Percentiles rank a stretch among this genome's conserved stretches.
These are phyloP conservation scores for Macrosteles quadrilineatus DNA, from an alignment of 1,140 invertebrate species.

Conservation along the genomic window DNA sequence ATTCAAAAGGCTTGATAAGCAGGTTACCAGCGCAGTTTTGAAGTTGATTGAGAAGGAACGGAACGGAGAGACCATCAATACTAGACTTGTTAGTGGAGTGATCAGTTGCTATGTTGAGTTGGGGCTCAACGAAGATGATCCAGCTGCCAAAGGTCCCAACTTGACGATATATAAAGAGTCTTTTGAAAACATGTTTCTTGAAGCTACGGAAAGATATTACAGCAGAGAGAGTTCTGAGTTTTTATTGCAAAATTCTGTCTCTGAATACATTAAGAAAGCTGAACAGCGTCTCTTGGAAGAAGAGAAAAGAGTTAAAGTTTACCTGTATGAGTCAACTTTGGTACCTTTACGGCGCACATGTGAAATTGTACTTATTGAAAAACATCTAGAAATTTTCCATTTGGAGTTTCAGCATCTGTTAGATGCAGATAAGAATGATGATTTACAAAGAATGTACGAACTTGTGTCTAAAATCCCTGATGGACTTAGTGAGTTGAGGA, in stretches of 20 bases:
- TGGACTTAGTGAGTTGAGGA: constrained; percentile 86
- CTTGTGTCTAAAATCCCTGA: constrained; percentile 92
- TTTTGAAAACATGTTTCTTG: constrained; percentile 93
- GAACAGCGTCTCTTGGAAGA: constrained; percentile 92
- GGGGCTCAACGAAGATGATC: constrained; percentile 87
- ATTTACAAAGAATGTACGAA: constrained; percentile 94
- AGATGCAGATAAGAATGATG: constrained; percentile 92
- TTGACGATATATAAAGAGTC: constrained; percentile 93
- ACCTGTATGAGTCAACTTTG: constrained; percentile 92
- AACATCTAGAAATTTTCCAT: constrained; percentile 96
- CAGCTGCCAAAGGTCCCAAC: constrained; percentile 76
- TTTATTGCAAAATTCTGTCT: constrained; percentile 93
- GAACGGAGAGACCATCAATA: constrained; percentile 96
- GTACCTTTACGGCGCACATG: constrained; percentile 84
- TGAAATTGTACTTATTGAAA: constrained; percentile 95
- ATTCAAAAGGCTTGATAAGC: constrained; percentile 91
- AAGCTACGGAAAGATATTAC: constrained; percentile 96
- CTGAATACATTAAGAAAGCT: constrained; percentile 99
- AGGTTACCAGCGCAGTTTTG: constrained; percentile 95
- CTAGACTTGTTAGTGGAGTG: constrained; percentile 91
- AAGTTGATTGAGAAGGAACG: constrained; percentile 95
- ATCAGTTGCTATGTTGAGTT: constrained; percentile 70
- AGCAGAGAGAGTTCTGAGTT: constrained; percentile 92
- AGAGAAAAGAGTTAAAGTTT: constrained; percentile 88
- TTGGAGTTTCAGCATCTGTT: constrained; percentile 96